These are phyloP conservation scores for Metridium senile DNA, from an alignment of 92 coral and sea anemone species.

Conservation along the genomic window DNA sequence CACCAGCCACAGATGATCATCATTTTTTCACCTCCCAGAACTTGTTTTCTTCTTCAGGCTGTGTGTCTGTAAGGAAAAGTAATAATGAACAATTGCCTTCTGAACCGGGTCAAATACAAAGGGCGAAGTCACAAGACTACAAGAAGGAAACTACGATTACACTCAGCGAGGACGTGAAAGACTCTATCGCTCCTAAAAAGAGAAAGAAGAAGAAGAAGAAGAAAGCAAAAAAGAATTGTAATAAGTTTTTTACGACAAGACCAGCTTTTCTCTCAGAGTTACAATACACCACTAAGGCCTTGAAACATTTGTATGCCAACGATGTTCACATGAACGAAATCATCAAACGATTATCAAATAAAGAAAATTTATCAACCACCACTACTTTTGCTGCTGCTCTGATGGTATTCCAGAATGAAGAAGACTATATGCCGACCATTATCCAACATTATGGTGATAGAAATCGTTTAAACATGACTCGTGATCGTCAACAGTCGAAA, in stretches of 20 bases:
- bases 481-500: not conserved
- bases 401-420: slow-evolving; percentile 30
- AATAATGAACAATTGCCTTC: not conserved
- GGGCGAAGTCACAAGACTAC: not conserved
- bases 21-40: not conserved
- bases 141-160: no score
- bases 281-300: slow-evolving; percentile 43
- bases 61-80: not conserved
- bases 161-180: not conserved
- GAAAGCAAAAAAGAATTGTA: not conserved
- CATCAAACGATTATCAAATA: slow-evolving; percentile 39
- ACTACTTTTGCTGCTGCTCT: slow-evolving; percentile 63
- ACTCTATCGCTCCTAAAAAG: slow-evolving; percentile 1
- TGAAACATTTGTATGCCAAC: slow-evolving; percentile 28
- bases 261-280: slow-evolving; percentile 41
- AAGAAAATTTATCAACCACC: slow-evolving; percentile 48
- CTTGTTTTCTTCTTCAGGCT: not conserved
- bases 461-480: slow-evolving; percentile 8
- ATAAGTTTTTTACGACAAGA: slow-evolving; percentile 18
- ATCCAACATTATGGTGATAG: slow-evolving; percentile 35
- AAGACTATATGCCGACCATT: slow-evolving; percentile 50
- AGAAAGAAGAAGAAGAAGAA: slow-evolving; percentile 18
- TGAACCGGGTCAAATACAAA: not conserved
- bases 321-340: slow-evolving; percentile 37
- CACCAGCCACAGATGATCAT: not conserved